These are phyloP conservation scores for Pogonus chalceus DNA, from an alignment of 1,140 invertebrate genomes.

Conservation along the genomic window DNA sequence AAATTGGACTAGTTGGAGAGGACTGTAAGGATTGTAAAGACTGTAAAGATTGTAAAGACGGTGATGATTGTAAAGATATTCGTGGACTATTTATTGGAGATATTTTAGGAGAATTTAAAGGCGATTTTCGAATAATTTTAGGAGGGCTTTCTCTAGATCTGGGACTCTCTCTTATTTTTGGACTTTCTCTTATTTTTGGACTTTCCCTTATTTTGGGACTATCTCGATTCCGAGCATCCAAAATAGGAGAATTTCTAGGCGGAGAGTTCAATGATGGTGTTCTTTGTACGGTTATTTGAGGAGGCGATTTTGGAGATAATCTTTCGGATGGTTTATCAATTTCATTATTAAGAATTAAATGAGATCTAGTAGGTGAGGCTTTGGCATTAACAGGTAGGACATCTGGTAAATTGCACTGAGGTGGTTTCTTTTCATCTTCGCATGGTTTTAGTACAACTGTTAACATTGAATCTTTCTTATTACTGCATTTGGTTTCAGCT, in stretches of 20 bases:
- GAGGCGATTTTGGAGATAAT: neutral
- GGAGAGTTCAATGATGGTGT: too few species aligned
- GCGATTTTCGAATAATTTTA: neutral
- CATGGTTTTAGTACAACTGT: slow-evolving; percentile 16
- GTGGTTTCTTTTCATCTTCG: slow-evolving; percentile 12
- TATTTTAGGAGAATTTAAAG: neutral
- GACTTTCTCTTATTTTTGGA: too few species aligned
- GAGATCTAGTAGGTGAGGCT: slow-evolving; percentile 28
- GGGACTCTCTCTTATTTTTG: too few species aligned
- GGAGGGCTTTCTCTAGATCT: neutral
- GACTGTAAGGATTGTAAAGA: slow-evolving; percentile 9
- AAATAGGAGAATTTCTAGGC: too few species aligned
- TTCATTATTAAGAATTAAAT: slow-evolving; percentile 17
- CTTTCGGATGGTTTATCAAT: slow-evolving; percentile 10
- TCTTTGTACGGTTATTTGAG: neutral
- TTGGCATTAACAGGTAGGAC: slow-evolving; percentile 42
- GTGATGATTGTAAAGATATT: neutral
- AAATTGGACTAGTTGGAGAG: slow-evolving; percentile 13
- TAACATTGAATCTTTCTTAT: slow-evolving; percentile 17
- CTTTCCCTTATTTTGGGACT: too few species aligned
- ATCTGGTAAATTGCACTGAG: slow-evolving; percentile 35
- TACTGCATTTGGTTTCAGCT: slow-evolving; percentile 21
- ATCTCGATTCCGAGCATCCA: too few species aligned
- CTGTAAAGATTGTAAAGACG: neutral
- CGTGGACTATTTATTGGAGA: neutral